Evolutionary conservation across 2,888 invertebrate genomes (phyloP), one percentile per base, ranked within the genome.

Genomic region (Apamea crenata): DNA sequence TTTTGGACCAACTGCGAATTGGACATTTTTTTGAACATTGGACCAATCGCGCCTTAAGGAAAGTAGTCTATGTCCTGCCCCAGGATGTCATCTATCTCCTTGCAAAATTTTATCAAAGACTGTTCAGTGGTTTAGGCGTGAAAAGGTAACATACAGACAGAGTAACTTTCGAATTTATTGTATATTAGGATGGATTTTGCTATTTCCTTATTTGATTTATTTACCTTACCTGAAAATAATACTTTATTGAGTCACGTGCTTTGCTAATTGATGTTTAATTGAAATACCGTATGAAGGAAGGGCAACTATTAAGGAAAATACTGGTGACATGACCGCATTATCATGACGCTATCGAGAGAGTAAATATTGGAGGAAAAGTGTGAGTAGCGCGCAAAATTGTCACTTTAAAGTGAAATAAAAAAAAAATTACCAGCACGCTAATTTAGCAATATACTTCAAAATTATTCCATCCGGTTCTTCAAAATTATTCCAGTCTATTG

Each of bases 201-300:
- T 70, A 53, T 80, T 67, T 66, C 10, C 65, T 44, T 53, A 21
- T 68, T 83, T 79, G 61, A 47, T 67, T 47, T 59, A 21, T 68
- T 83, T 80, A 61, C 66, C 29, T 68, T 73, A 75, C 32, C 6
- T 16, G n/a, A 67, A 75, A 80, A 63, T 61, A 70, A 44, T 56
- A 32, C 25, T 65, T 16, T 56, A 78, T 61, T 72, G 56, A 81
- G 25, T 65, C 36, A 69, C 56, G 25, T 50, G 1, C 32, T 18
- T 21, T 44, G 16, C 8, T 44, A 44, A 50, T 69, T 66, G 5
- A 32, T 36, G 14, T 32, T 61, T 4, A 16, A 29, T 47, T 63
- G 21, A 68, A 44, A 79, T 50, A 61, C n/a, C 16, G 25, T 44
- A 72, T 75, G 44, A 72, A 75, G 63, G 59, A 66, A 32, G 16